Evolutionary conservation across 92 coral and sea anemone species (phyloP).

Genomic region (Actinostola sp.): DNA sequence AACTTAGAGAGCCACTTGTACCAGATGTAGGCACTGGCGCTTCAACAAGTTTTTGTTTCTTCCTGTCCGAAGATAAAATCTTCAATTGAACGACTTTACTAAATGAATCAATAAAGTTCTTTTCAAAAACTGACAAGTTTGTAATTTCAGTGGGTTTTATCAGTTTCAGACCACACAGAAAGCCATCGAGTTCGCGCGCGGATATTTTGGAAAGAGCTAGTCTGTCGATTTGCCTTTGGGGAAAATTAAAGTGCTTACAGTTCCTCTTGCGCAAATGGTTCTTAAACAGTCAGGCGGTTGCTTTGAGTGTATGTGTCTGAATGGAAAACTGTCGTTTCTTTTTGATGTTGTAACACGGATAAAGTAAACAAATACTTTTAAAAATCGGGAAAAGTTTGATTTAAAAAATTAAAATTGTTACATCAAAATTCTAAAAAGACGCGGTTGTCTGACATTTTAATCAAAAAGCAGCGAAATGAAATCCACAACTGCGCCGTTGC

Average conservation of each 20-base stretch:
- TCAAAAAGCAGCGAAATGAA: no score
- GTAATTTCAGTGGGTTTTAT: conserved; percentile 12
- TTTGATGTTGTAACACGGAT: conserved; percentile 34
- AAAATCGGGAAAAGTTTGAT: conserved; percentile 4
- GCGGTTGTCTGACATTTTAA: no score
- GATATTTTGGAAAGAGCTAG: no score
- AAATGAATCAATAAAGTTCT: conserved; percentile 11
- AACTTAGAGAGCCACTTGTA: not conserved
- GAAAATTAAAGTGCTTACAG: not conserved
- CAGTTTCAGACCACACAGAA: not conserved
- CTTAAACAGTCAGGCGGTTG: conserved; percentile 19
- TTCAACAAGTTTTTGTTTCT: not conserved
- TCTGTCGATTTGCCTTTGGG: conserved; percentile 1
- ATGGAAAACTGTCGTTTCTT: conserved; percentile 31
- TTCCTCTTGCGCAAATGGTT: conserved; percentile 14
- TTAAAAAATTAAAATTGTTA: not conserved
- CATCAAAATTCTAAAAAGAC: no score
- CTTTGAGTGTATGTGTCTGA: conserved; percentile 19
- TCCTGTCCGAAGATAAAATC: conserved; percentile 1
- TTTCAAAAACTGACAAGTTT: not conserved
- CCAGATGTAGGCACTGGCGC: not conserved
- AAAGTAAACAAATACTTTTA: conserved; percentile 28
- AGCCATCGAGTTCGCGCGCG: no score
- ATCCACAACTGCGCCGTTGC: no score
- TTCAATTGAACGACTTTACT: conserved; percentile 6